Conservation (phyloP, 2,888 invertebrate genomes). For the Leptinotarsa peninsularis region DNA sequence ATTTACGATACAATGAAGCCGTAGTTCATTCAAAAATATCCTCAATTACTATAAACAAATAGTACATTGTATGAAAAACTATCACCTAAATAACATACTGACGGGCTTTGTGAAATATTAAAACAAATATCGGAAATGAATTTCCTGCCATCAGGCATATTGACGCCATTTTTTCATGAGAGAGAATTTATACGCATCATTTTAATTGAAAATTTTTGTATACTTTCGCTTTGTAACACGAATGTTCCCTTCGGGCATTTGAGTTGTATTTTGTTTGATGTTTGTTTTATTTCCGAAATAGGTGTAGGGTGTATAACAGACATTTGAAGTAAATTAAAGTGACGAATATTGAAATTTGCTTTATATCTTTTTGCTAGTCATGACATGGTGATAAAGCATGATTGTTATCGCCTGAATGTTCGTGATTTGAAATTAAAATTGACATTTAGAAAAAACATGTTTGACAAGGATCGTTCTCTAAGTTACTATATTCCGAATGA, state of each 20-base stretch:
- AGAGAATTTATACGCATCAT: conserved; percentile 1
- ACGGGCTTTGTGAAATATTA: too few species aligned
- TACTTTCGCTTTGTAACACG: not conserved
- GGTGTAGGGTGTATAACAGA: not conserved
- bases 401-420: too few species aligned
- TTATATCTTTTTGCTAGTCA: too few species aligned
- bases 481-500: too few species aligned
- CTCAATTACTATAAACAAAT: not conserved
- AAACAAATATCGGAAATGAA: not conserved
- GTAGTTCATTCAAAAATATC: too few species aligned
- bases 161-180: conserved; percentile 3
- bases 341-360: not conserved
- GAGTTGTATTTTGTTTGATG: not conserved
- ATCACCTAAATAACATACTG: not conserved
- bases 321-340: not conserved
- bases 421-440: too few species aligned
- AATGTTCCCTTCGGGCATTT: not conserved
- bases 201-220: not conserved
- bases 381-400: too few species aligned
- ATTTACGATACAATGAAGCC: too few species aligned
- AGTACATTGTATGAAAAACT: not conserved
- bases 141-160: not conserved
- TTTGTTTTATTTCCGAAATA: conserved; percentile 4
- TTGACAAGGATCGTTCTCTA: too few species aligned
- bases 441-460: too few species aligned